These are phyloP conservation scores for Acanthiza pusilla DNA, from an alignment of 2,797 vertebrate species.

Conservation along the genomic window DNA sequence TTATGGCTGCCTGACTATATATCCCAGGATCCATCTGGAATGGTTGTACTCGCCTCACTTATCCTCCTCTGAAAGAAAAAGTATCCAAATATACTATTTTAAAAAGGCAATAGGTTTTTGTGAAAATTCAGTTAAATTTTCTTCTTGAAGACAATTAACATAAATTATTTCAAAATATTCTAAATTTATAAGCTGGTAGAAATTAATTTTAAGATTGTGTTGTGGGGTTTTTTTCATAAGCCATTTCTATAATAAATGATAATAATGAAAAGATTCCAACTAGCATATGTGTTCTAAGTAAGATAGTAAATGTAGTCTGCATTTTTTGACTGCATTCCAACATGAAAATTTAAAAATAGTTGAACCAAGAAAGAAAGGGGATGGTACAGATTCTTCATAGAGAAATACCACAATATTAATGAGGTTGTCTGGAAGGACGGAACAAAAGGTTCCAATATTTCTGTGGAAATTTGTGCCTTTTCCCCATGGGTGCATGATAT, in stretches of 20 bases:
- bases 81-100: neutral
- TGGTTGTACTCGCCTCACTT: neutral
- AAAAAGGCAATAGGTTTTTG: neutral
- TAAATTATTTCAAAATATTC: neutral
- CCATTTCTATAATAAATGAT: neutral
- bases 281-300: neutral
- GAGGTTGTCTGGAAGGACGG: neutral
- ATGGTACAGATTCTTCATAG: neutral
- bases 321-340: neutral
- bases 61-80: neutral
- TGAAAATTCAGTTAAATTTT: neutral
- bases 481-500: accelerated
- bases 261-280: neutral
- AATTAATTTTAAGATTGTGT: neutral
- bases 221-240: neutral
- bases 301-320: neutral
- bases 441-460: neutral
- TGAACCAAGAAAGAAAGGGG: neutral
- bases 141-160: neutral
- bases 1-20: neutral
- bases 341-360: neutral
- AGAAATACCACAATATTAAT: neutral
- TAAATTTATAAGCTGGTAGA: neutral
- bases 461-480: neutral
- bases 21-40: neutral